Conservation (phyloP, 2,888 invertebrate species). For the Himalopsyche japonica region DNA sequence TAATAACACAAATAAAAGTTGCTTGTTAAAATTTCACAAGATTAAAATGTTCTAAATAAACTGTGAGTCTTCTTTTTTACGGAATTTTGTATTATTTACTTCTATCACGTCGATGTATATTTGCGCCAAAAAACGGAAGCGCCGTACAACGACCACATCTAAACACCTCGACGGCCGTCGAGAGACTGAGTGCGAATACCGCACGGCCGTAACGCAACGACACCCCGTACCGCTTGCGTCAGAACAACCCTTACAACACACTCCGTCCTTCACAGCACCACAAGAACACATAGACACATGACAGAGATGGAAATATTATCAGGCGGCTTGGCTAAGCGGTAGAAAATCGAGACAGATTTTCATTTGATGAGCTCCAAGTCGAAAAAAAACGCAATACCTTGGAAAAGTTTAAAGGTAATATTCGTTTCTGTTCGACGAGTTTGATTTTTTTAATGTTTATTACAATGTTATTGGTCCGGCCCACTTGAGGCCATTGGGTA, state of each 20-base stretch:
- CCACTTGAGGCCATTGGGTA: constrained; percentile 57
- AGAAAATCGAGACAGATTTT: constrained; percentile 34
- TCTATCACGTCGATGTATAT: neutral
- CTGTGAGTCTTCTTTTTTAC: neutral
- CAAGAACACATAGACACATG: constrained; percentile 44
- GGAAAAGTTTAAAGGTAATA: constrained; percentile 20
- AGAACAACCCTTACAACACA: constrained; percentile 27
- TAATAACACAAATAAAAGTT: neutral
- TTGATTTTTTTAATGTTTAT: constrained; percentile 50
- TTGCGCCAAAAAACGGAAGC: constrained; percentile 42
- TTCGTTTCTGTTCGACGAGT: constrained; percentile 51
- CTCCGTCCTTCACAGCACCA: constrained; percentile 49
- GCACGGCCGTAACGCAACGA: constrained; percentile 42
- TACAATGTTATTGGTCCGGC: constrained; percentile 47
- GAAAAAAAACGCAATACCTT: constrained; percentile 5
- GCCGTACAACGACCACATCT: constrained; percentile 48
- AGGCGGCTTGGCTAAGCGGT: neutral
- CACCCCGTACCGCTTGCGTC: constrained; percentile 47
- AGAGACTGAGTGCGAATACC: constrained; percentile 54
- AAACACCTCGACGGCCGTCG: constrained; percentile 65
- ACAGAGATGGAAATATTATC: constrained; percentile 17
- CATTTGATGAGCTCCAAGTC: constrained; percentile 22
- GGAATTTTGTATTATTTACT: neutral
- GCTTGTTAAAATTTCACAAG: neutral
- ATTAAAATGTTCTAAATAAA: neutral